These are phyloP conservation scores for Buceros bicornis DNA, from an alignment of 2,797 vertebrate genomes.

Conservation along the genomic window DNA sequence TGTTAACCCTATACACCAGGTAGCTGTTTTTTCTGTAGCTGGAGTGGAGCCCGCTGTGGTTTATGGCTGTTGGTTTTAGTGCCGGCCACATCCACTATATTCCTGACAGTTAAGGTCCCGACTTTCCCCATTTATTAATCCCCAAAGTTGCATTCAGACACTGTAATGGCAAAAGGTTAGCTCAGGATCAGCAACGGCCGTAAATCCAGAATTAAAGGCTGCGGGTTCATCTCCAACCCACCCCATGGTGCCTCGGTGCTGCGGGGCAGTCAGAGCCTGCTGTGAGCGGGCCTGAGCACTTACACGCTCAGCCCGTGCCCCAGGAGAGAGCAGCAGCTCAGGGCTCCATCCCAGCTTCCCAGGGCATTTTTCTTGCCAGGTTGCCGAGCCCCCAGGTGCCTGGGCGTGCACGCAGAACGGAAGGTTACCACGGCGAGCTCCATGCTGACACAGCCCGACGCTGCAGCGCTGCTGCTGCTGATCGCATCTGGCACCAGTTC, in stretches of 20 bases:
- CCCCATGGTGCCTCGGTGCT: neutral
- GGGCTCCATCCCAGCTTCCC: fast-evolving
- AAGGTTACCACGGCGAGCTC: neutral
- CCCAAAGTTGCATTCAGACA: slow-evolving; percentile 47
- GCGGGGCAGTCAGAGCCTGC: neutral
- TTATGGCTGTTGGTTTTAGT: slow-evolving; percentile 24
- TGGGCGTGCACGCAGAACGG: fast-evolving
- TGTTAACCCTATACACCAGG: neutral
- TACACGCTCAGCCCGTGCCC: fast-evolving
- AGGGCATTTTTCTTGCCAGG: fast-evolving
- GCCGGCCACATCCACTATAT: neutral
- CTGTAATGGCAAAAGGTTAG: slow-evolving; percentile 13
- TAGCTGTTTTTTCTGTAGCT: neutral
- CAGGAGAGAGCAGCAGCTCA: neutral
- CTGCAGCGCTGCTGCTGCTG: neutral
- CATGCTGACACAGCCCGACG: neutral
- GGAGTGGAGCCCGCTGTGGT: neutral
- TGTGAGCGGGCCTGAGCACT: fast-evolving
- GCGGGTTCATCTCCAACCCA: fast-evolving
- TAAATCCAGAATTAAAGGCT: slow-evolving; percentile 19
- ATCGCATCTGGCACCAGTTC: neutral
- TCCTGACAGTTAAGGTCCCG: slow-evolving; percentile 24
- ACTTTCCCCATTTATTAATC: slow-evolving; percentile 33
- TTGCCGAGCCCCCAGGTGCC: neutral
- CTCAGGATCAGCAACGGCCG: neutral